Evolutionary conservation across 2,888 invertebrate genomes (phyloP), one percentile per base, ranked within the genome.

Genomic region (Cerceris ruficornis): DNA sequence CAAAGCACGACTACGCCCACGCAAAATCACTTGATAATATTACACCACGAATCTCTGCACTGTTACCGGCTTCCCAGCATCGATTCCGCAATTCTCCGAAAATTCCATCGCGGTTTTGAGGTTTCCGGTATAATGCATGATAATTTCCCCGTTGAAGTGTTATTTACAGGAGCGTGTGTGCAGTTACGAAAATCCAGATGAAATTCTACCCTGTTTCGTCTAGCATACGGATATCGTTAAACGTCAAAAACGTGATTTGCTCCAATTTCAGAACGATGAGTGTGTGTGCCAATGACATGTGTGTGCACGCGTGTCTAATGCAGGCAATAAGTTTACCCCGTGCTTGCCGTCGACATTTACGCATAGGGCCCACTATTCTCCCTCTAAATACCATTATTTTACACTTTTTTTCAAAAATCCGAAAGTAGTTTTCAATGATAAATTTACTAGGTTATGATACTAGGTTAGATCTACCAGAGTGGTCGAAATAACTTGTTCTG

Each of bases 231-330:
- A 28, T 66, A 68, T 72, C 57, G 62, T 62, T 58, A 42, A 50
- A 71, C 15, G 58, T 76, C 76, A 64, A 72, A 76, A 76, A 67
- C 54, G 49, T 67, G 72, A 76, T 72, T 59, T 54, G 64, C 59
- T 46, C 64, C 52, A 62, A 68, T 68, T 73, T 73, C 14, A 6
- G 14, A 8, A 59, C 42, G 62, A 60, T 49, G 66, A 65, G 66
- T 61, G 55, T 43, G 59, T 28, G 15, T 57, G 55, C 42, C 28
- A 14, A 6, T 69, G 69, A 57, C 61, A 17, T 17, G 17, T 61
- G 46, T 17, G 46, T 42, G 39, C 57, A 39, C 52, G 57, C 49
- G 42, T 52, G 50, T 65, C 67, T 72, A 68, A 72, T 49, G 41
- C 67, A 42, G 50, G 50, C 17, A 58, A 73, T 73, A 57, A 72